These are phyloP conservation scores for Acanthopagrus latus DNA, from an alignment of 2,797 vertebrate genomes.

Conservation along the genomic window DNA sequence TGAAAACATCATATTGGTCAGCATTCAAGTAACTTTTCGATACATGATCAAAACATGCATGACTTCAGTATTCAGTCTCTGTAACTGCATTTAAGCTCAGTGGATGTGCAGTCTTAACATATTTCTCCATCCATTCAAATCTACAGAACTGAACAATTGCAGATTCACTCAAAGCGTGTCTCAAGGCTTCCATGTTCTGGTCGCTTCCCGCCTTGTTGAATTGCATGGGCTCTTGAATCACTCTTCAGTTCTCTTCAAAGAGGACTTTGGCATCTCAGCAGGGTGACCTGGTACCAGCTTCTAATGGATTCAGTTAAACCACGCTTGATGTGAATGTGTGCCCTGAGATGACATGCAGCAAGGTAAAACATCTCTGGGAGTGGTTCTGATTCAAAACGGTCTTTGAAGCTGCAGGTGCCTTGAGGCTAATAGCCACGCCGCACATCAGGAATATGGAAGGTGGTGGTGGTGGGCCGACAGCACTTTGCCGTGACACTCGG, in stretches of 20 bases:
- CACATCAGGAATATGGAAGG: not conserved
- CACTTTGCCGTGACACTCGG: slow-evolving; percentile 16
- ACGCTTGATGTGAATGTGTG: slow-evolving; percentile 26
- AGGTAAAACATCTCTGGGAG: slow-evolving; percentile 36
- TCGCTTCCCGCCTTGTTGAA: not conserved
- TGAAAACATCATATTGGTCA: too few species aligned
- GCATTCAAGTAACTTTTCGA: not conserved
- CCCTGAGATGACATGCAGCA: slow-evolving; percentile 20
- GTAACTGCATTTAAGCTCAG: not conserved
- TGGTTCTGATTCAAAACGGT: slow-evolving; percentile 25
- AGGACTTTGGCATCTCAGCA: not conserved
- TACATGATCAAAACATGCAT: not conserved
- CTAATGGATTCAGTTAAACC: slow-evolving; percentile 43
- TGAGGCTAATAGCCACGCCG: not conserved
- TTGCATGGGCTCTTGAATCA: not conserved
- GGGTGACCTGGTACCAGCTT: slow-evolving; percentile 5
- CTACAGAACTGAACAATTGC: not conserved
- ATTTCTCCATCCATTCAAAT: not conserved
- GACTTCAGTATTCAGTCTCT: not conserved
- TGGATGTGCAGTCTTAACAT: rapidly evolving
- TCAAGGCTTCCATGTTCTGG: not conserved
- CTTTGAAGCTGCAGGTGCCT: slow-evolving; percentile 29
- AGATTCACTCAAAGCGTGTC: not conserved
- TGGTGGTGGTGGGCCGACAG: slow-evolving; percentile 16
- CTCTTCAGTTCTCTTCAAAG: slow-evolving; percentile 24